Conservation (phyloP, 2,888 invertebrate genomes). For the Anorthoa munda region DNA sequence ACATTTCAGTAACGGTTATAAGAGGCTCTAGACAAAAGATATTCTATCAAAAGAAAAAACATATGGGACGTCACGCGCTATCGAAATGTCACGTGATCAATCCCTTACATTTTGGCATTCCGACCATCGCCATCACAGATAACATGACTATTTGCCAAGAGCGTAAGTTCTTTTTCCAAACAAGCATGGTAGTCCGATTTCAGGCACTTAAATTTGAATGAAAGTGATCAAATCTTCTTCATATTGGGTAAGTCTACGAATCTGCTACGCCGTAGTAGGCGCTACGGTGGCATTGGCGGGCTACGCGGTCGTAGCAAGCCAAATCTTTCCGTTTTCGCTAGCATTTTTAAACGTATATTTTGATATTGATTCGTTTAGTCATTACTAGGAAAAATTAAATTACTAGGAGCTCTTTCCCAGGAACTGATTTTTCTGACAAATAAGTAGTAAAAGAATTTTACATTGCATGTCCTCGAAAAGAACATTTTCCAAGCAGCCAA, state of each 20-base stretch:
- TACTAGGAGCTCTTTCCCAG: background rate
- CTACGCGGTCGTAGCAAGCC: background rate
- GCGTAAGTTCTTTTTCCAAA: too few relatives aligned
- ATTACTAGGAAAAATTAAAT: background rate
- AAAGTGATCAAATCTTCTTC: background rate
- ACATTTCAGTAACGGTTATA: too few relatives aligned
- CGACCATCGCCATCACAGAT: too few relatives aligned
- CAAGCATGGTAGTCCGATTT: background rate
- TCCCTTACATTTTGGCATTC: too few relatives aligned
- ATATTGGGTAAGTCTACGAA: background rate
- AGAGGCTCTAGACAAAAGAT: too few relatives aligned
- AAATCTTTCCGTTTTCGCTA: background rate
- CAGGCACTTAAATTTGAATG: background rate
- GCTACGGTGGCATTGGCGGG: background rate
- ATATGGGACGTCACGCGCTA: too few relatives aligned
- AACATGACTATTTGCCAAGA: too few relatives aligned
- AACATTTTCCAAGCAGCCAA: too few relatives aligned
- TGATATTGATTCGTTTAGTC: background rate
- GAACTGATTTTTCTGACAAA: background rate
- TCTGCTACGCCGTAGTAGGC: conserved; percentile 35
- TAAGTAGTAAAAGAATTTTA: background rate
- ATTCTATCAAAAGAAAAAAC: too few relatives aligned
- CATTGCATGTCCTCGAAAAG: too few relatives aligned
- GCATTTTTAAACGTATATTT: background rate
- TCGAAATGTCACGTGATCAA: too few relatives aligned